Evolutionary conservation across 2,888 invertebrate species (phyloP).

Genomic region (Eristalinus sepulchralis): DNA sequence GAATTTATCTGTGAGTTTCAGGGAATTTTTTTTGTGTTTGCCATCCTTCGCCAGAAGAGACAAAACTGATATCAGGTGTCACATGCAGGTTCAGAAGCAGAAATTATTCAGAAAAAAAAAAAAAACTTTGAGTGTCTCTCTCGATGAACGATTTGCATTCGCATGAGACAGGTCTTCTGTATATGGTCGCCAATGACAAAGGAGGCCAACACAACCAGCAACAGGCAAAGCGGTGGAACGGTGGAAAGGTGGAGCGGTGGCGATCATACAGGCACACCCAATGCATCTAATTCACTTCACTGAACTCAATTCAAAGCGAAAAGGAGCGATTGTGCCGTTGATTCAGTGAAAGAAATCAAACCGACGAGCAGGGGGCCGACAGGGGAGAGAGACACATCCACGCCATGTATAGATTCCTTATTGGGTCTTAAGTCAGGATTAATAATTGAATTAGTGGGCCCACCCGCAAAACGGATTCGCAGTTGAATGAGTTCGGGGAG

Average conservation of each 20-base stretch:
- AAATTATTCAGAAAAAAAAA: constrained; percentile 48
- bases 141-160: constrained; percentile 63
- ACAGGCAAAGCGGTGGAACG: too few species aligned
- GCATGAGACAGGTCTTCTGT: constrained; percentile 28
- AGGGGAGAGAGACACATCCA: background rate
- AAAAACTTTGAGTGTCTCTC: constrained; percentile 21
- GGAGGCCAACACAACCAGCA: background rate
- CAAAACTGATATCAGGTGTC: constrained; percentile 66
- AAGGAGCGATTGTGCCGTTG: constrained; percentile 63
- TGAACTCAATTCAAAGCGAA: constrained; percentile 66
- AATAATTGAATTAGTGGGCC: constrained; percentile 77
- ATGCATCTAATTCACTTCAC: constrained; percentile 68
- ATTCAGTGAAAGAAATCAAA: constrained; percentile 67
- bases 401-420: constrained; percentile 29
- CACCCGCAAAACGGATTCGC: constrained; percentile 79
- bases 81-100: constrained; percentile 66
- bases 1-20: constrained; percentile 66
- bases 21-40: constrained; percentile 36
- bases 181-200: constrained; percentile 48
- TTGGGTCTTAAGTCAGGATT: constrained; percentile 74
- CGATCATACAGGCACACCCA: constrained; percentile 46
- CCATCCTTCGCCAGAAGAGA: too few species aligned
- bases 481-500: constrained; percentile 74
- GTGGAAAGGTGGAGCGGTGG: too few species aligned
- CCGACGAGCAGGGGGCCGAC: background rate